These are phyloP conservation scores for Asarcornis scutulata DNA, from an alignment of 2,113 vertebrate genomes.

Conservation along the genomic window DNA sequence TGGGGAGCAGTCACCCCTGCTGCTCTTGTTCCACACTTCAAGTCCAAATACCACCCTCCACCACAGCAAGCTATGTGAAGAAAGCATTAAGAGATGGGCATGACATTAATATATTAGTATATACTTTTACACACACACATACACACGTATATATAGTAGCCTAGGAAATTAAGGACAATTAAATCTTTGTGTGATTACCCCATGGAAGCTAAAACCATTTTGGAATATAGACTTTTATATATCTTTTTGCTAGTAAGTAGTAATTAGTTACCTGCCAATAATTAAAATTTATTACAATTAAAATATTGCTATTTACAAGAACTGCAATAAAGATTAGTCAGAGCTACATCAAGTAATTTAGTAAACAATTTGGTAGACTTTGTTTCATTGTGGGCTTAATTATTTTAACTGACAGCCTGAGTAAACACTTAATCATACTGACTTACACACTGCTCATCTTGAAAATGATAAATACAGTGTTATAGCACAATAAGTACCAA, in stretches of 20 bases:
- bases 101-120: background rate
- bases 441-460: background rate
- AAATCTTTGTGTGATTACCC: background rate
- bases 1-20: background rate
- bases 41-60: background rate
- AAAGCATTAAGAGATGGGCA: background rate
- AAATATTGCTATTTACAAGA: background rate
- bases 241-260: background rate
- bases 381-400: background rate
- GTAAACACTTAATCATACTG: background rate
- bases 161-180: background rate
- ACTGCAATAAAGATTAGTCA: background rate
- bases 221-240: background rate
- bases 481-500: background rate
- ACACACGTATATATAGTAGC: background rate
- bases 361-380: background rate
- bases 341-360: background rate
- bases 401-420: background rate
- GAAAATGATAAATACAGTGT: background rate
- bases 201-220: background rate
- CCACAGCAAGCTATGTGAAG: rapidly evolving
- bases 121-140: background rate
- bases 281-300: background rate
- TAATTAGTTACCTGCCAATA: background rate
- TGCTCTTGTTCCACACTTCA: background rate